A percentile compares a stretch with the other conserved stretches of the same genome.
phyloP scores from a whole-genome alignment of 2,797 vertebrate genomes.

The Sebastes jordani region DNA sequence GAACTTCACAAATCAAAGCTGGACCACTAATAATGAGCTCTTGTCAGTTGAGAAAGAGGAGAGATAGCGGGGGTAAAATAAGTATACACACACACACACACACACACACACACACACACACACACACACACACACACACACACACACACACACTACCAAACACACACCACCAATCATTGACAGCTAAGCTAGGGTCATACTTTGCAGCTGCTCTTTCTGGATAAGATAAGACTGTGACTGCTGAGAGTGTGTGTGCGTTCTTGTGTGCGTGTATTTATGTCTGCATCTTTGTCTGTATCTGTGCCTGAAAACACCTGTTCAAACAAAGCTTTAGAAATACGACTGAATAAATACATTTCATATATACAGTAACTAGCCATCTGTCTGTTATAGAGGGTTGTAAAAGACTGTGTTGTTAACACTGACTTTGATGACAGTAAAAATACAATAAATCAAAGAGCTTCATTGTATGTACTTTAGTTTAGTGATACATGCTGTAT shows the following conservation, averaged over 20 bases:
- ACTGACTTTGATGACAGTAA: slow-evolving; percentile 64
- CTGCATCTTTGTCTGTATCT: slow-evolving; percentile 66
- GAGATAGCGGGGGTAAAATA: slow-evolving; percentile 61
- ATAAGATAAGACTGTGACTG: slow-evolving; percentile 90
- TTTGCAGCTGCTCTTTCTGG: slow-evolving; percentile 85
- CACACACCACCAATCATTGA: slow-evolving; percentile 84
- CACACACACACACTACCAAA: slow-evolving; percentile 13
- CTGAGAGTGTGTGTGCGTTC: slow-evolving; percentile 46
- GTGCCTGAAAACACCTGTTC: slow-evolving; percentile 89
- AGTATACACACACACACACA: slow-evolving; percentile 15
- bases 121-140: slow-evolving; percentile 33
- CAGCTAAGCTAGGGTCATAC: slow-evolving; percentile 77
- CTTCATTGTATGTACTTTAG: slow-evolving; percentile 15
- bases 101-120: slow-evolving; percentile 13
- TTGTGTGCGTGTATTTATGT: slow-evolving; percentile 40
- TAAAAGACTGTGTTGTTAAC: slow-evolving; percentile 61
- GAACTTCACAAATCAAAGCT: slow-evolving; percentile 84
- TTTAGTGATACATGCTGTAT: slow-evolving; percentile 3
- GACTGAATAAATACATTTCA: slow-evolving; percentile 80
- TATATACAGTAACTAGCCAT: slow-evolving; percentile 79
- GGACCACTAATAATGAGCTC: slow-evolving; percentile 75
- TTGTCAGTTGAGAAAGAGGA: slow-evolving; percentile 68
- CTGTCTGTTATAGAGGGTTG: slow-evolving; percentile 62
- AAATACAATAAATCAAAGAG: slow-evolving; percentile 69
- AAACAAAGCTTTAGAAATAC: slow-evolving; percentile 81